Base-by-base conservation (phyloP, 2,888 invertebrate species). In the Zeuzera pyrina region DNA sequence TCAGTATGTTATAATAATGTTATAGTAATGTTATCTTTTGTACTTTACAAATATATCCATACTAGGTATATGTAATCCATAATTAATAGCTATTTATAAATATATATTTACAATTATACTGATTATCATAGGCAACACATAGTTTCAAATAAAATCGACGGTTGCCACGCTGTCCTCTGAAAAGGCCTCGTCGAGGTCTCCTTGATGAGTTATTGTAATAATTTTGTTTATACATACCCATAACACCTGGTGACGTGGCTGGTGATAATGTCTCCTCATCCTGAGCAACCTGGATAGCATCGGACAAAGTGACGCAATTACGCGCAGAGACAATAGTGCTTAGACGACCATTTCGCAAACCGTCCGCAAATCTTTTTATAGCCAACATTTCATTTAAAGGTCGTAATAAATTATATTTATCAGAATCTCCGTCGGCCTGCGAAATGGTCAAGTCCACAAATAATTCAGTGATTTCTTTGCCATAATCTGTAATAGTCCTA, bases 201-300 rank as follows among this genome's bases (percentile, higher is more conserved):
- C 4, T 3, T 15, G 13, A 10, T n/a, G 2, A 6, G 2, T 16
- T 10, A 22, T n/a, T 3, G 2, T 6, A 19, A 19, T 19, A 6
- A 19, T 19, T 5, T n/a, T 12, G 8, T 12, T 30, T 3, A 2
- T 12, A 3, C 25, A 24, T 31, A 10, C 12, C 5, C 24, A 25
- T 31, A 7, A 31, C 12, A 6, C 10, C 8, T 7, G 14, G 8
- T 8, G 16, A 14, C n/a, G 15, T 19, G 2, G 13, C n/a, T 16
- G 26, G 2, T n/a, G 12, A 2, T 8, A 21, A 16, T 13, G 12
- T 3, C 11, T 32, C 31, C 12, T 32, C 30, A 14, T 36, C 36
- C 12, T 29, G n/a, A 3, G 39, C 42, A 8, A 33, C 35, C 27
- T 30, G 30, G 4, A 42, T 31, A 2, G 38, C 42, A 12, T 42